phyloP scores from a whole-genome alignment of 2,888 invertebrate genomes.

The Drosophila affinis region DNA sequence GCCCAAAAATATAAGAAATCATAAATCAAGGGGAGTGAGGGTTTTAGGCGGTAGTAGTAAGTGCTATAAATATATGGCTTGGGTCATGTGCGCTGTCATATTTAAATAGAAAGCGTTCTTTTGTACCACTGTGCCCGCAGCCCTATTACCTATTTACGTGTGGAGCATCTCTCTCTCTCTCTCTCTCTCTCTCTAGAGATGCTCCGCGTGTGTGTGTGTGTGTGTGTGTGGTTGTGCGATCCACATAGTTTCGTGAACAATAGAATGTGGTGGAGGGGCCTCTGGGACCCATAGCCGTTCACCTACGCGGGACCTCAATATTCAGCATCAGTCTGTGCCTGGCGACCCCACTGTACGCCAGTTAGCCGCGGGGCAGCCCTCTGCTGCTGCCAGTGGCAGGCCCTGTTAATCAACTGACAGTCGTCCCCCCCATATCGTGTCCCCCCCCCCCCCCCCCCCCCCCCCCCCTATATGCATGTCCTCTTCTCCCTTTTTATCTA shows the following conservation, averaged over 20 bases:
- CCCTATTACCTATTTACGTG: conserved; percentile 70
- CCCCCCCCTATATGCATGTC: conserved; percentile 4
- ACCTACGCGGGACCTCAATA: conserved; percentile 48
- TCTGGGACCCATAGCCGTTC: background rate
- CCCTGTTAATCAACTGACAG: conserved; percentile 66
- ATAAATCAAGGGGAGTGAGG: conserved; percentile 18
- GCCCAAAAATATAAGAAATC: conserved; percentile 20
- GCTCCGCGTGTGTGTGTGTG: conserved; percentile 19
- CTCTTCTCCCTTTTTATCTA: conserved; percentile 18
- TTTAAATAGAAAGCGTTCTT: conserved; percentile 14
- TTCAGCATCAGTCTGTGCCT: conserved; percentile 48
- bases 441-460: conserved; percentile 3
- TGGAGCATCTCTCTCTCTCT: background rate
- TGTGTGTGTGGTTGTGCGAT: conserved; percentile 43
- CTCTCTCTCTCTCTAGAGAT: background rate
- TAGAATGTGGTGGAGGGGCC: conserved; percentile 35
- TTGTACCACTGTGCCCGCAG: conserved; percentile 48
- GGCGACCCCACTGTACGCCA: conserved; percentile 18
- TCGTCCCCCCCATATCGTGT: background rate
- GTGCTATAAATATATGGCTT: conserved; percentile 24
- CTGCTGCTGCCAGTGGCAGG: conserved; percentile 52
- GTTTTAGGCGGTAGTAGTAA: conserved; percentile 33
- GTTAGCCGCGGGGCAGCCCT: conserved; percentile 21
- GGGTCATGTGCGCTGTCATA: conserved; percentile 25
- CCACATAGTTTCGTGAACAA: conserved; percentile 62